Percentiles rank a stretch among this genome's conserved stretches.
Evolutionary conservation across 2,888 invertebrate genomes (phyloP).

Genomic region (Falcaria lacertinaria): DNA sequence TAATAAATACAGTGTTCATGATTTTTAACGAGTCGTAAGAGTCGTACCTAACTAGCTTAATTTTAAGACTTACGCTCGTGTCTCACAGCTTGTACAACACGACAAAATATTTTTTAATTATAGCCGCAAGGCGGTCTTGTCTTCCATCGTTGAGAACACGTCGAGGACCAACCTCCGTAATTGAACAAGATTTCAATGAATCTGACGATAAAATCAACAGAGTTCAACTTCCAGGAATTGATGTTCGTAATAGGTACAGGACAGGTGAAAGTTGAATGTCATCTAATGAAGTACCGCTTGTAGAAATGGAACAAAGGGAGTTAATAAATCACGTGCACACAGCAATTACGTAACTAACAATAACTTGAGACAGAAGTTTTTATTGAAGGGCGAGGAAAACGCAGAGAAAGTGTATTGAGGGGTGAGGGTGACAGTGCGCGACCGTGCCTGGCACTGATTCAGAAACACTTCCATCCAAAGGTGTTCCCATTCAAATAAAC

Average conservation of each 20-base stretch:
- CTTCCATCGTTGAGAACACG: conserved; percentile 31
- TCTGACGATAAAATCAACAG: conserved; percentile 24
- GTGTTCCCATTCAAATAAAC: conserved; percentile 24
- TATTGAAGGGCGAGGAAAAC: conserved; percentile 36
- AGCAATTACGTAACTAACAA: conserved; percentile 27
- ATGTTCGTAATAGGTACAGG: conserved; percentile 9
- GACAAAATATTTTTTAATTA: conserved; percentile 41
- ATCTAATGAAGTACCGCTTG: background rate
- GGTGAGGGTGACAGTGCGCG: conserved; percentile 55
- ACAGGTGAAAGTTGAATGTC: conserved; percentile 4
- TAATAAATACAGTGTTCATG: too few species aligned
- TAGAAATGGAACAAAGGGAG: background rate
- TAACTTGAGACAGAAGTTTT: conserved; percentile 23
- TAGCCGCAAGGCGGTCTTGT: conserved; percentile 34
- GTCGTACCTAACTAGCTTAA: too few species aligned
- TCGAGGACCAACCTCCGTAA: conserved; percentile 31
- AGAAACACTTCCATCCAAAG: conserved; percentile 29
- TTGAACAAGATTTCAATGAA: conserved; percentile 32
- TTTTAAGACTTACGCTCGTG: conserved; percentile 21
- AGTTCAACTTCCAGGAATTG: conserved; percentile 25
- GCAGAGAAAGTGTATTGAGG: conserved; percentile 35
- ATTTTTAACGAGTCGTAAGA: too few species aligned
- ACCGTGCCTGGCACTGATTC: conserved; percentile 50
- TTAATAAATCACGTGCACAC: conserved; percentile 16
- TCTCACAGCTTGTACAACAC: conserved; percentile 28